Percentiles rank a stretch among this genome's conserved stretches.
Conservation (phyloP, 1,140 invertebrate genomes). For the Trichoplusia ni region DNA sequence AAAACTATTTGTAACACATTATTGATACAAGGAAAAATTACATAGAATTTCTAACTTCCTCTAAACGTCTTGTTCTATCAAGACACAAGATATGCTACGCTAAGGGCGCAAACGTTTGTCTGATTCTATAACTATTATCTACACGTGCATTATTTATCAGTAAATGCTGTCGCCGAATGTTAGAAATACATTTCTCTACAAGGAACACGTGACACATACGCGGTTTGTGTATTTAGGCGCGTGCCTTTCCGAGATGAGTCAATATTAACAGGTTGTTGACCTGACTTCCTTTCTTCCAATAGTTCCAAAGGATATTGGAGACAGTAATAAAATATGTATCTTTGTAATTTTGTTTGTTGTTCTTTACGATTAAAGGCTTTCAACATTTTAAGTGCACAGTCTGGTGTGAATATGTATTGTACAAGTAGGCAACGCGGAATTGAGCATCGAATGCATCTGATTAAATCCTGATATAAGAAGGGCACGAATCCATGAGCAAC, state of each 20-base stretch:
- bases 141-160: too few relatives aligned
- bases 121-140: too few relatives aligned
- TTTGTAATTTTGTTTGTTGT: not conserved
- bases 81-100: too few relatives aligned
- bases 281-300: slow-evolving; percentile 41
- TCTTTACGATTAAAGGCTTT: not conserved
- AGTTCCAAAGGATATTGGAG: slow-evolving; percentile 36
- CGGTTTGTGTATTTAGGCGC: slow-evolving; percentile 46
- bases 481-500: slow-evolving; percentile 41
- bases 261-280: slow-evolving; percentile 70
- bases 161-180: too few relatives aligned
- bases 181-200: slow-evolving; percentile 14
- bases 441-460: slow-evolving; percentile 42
- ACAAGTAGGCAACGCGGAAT: slow-evolving; percentile 23
- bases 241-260: slow-evolving; percentile 55
- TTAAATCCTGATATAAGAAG: slow-evolving; percentile 56
- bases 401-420: slow-evolving; percentile 24
- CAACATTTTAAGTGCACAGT: slow-evolving; percentile 10
- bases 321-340: not conserved
- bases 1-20: too few relatives aligned
- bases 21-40: too few relatives aligned
- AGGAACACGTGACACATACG: slow-evolving; percentile 35
- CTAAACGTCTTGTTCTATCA: too few relatives aligned
- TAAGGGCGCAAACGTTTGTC: too few relatives aligned
- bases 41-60: too few relatives aligned